Evolutionary conservation across 2,113 vertebrate genomes (phyloP).

Genomic region (Mixornis gularis): DNA sequence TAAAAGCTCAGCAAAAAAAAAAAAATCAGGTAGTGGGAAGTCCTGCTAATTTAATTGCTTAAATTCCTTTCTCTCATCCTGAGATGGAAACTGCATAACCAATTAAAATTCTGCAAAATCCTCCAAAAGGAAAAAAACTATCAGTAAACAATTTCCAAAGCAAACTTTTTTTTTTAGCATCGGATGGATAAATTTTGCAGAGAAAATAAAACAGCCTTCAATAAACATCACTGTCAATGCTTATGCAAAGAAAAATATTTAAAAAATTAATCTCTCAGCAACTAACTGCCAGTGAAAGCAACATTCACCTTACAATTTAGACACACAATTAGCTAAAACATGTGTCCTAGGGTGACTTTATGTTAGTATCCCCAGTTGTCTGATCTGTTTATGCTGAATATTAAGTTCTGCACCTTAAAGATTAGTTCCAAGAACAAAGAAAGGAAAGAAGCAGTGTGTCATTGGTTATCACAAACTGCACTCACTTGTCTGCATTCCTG

Average conservation of each 20-base stretch:
- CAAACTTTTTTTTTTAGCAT: not conserved
- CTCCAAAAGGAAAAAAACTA: not conserved
- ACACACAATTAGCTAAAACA: not conserved
- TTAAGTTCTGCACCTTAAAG: not conserved
- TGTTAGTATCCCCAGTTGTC: not conserved
- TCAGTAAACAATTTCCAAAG: not conserved
- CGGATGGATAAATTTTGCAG: not conserved
- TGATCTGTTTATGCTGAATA: not conserved
- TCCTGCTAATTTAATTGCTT: not conserved
- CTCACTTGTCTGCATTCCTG: not conserved
- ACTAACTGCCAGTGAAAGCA: not conserved
- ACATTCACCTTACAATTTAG: not conserved
- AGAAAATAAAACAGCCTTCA: not conserved
- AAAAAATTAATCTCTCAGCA: not conserved
- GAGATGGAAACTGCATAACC: not conserved
- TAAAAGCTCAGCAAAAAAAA: not conserved
- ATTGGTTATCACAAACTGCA: not conserved
- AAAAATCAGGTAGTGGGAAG: not conserved
- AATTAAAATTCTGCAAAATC: not conserved
- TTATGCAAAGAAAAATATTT: not conserved
- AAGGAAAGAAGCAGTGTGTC: not conserved
- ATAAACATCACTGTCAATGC: not conserved
- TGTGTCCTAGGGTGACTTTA: not conserved
- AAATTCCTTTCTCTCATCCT: not conserved
- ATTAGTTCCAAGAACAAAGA: not conserved